Evolutionary conservation across 2,888 invertebrate genomes (phyloP), one percentile per base, ranked within the genome.

Genomic region (Antheraea assamensis): DNA sequence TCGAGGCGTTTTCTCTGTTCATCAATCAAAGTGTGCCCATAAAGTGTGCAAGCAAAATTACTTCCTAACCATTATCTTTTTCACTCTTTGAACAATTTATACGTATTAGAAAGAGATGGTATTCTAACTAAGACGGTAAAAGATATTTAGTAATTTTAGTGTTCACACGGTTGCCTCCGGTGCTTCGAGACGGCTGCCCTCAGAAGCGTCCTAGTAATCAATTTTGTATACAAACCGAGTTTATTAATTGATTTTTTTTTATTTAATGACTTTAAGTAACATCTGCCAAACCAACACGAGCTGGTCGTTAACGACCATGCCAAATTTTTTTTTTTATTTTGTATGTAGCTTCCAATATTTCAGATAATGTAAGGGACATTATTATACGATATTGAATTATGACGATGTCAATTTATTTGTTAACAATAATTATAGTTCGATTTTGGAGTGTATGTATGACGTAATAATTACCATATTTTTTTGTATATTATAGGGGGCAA

Each of bases 1-100:
- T 91, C 86, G 88, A 94, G 94, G 94, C 94, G 94, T 93, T 93
- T 93, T 93, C 93, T 90, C 89, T 92, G 92, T 94, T 92, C 94
- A 94, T 94, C 93, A 94, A 94, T 94, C 94, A 94, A 90, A 87
- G 75, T 81, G 82, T 84, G 84, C 87, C 85, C 88, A 85, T 82
- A 84, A 88, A 87, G 83, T 88, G 84, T 87, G 86, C 87, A 89
- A 87, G 86, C 82, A 88, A 86, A 83, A 88, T 88, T 90, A 89
- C 88, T 92, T 89, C 88, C 89, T 89, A 88, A 83, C 80, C 75
- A 66, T 77, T 75, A 55, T 93, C 91, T 86, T 88, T 82, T 83
- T 92, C 85, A 73, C 72, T 73, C 83, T 64, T 75, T 76, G 58
- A 30, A n/a, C 35, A 73, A 74, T 71, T 66, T 58, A 24, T 70